Base-by-base conservation (phyloP, 2,113 vertebrate species). In the Microtus ochrogaster region DNA sequence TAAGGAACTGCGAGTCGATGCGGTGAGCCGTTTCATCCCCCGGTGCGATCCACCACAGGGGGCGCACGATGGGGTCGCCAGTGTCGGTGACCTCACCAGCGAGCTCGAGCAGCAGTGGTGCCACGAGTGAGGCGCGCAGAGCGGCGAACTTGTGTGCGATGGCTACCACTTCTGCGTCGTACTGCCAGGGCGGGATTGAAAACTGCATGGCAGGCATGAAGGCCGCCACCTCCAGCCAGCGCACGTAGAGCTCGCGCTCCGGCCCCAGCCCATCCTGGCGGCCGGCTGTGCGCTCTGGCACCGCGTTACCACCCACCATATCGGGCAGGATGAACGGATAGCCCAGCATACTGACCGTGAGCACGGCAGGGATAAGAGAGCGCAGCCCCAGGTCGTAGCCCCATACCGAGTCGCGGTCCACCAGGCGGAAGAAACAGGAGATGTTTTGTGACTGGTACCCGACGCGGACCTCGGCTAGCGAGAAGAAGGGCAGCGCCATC, bases 171-270 rank as follows among this genome's bases (percentile, higher is more conserved):
- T 99, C 99, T 0, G 98, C 98, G 90, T 99, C 99, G 0, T 99
- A 99, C 44, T 98, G 99, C 99, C 99, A 99, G 2, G 99, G 99
- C 0, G 99, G 99, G 70, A 99, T 98, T 17, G 99, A 99, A 97
- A 99, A 99, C 98, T 99, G 99, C 99, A 99, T 99, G 79, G 99
- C 99, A 1, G 99, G 99, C 99, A 99, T 99, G 98, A 99, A 99
- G 52, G 99, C 99, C 0, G 99, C 99, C 90, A 99, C 98, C 98
- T 99, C 99, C 97, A 99, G 98, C 99, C 99, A 99, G 74, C 99
- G 99, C 96, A 99, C 99, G 2, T 99, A 99, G 52, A 99, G 99
- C 97, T 99, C 99, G 10, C 99, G 99, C 96, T 99, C 99, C 0
- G 99, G 99, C 91, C 99, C 99, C 0, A 99, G 99, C 89, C 99